Evolutionary conservation across 2,113 vertebrate genomes (phyloP), one percentile per base, ranked within the genome.

Genomic region (Forbesichthys agassizii): DNA sequence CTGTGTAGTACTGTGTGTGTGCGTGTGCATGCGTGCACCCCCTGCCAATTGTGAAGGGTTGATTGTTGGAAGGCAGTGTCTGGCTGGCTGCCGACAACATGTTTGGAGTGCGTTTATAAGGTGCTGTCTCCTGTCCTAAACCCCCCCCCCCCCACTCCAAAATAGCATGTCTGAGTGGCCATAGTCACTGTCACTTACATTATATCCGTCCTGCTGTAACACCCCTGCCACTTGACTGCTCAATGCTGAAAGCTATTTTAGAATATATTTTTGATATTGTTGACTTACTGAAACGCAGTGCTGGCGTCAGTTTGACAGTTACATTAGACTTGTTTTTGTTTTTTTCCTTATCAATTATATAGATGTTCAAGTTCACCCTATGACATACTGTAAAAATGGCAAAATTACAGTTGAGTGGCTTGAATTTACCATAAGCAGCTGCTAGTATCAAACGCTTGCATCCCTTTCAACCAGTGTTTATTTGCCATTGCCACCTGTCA

Each of bases 31-130:
- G 12, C 33, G 77, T 83, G 69, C 67, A 81, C 84, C 86, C 64
- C 58, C 60, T 80, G 86, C 81, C 88, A 89, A 84, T 86, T 84
- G 66, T 87, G 78, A 86, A 84, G 73, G 75, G 59, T 64, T 77
- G 82, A 83, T 84, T 85, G 76, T 89, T 78, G 51, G 79, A 84
- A 59, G 74, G 77, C 77, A 77, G 72, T 68, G 71, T 74, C 80
- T 75, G 71, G 77, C 80, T 75, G 56, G 54, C 33, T 49, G 27
- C 75, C 66, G 56, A 36, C 54, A 55, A 9, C 46, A 66, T 67
- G 61, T 63, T 48, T 14, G 42, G 5, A 75, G 51, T 46, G 55
- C 66, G 8, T 53, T 57, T 4, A 53, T 68, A 46, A 66, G 53
- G 48, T 60, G 62, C 52, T 54, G 13, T n/a, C 52, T n/a, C 52